phyloP scores from a whole-genome alignment of 1,140 invertebrate genomes.

The Scaptomyza pallida region DNA sequence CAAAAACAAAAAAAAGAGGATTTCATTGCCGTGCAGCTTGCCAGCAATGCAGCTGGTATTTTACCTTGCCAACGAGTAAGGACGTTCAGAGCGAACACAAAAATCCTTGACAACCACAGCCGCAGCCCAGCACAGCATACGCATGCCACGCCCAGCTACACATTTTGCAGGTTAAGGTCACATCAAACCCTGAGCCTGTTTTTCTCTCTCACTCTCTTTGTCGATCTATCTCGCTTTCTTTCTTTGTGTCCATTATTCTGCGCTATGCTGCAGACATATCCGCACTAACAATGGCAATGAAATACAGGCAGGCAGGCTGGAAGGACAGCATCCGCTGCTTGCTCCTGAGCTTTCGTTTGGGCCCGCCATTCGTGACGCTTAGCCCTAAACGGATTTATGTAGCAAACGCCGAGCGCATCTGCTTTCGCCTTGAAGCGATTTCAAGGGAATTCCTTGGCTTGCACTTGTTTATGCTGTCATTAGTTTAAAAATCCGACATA shows the following conservation, averaged over 20 bases:
- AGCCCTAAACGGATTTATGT: constrained; percentile 75
- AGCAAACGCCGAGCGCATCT: constrained; percentile 36
- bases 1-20: constrained; percentile 53
- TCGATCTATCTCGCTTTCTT: background rate
- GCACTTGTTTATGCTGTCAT: constrained; percentile 70
- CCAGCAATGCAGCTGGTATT: constrained; percentile 46
- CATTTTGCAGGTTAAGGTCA: constrained; percentile 72
- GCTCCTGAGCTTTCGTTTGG: constrained; percentile 7
- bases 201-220: background rate
- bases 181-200: constrained; percentile 11
- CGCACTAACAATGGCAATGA: constrained; percentile 74
- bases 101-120: constrained; percentile 61
- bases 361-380: constrained; percentile 54
- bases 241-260: constrained; percentile 60
- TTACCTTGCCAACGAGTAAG: constrained; percentile 59
- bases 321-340: background rate
- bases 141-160: constrained; percentile 59
- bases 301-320: constrained; percentile 39
- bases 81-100: constrained; percentile 7
- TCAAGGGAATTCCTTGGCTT: constrained; percentile 53
- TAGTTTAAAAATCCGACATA: constrained; percentile 68
- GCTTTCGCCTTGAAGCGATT: constrained; percentile 53
- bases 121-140: constrained; percentile 43
- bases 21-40: constrained; percentile 65
- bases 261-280: constrained; percentile 76